Evolutionary conservation across 2,113 vertebrate species (phyloP), one percentile per base, ranked within the genome.

Genomic region (Excalfactoria chinensis): DNA sequence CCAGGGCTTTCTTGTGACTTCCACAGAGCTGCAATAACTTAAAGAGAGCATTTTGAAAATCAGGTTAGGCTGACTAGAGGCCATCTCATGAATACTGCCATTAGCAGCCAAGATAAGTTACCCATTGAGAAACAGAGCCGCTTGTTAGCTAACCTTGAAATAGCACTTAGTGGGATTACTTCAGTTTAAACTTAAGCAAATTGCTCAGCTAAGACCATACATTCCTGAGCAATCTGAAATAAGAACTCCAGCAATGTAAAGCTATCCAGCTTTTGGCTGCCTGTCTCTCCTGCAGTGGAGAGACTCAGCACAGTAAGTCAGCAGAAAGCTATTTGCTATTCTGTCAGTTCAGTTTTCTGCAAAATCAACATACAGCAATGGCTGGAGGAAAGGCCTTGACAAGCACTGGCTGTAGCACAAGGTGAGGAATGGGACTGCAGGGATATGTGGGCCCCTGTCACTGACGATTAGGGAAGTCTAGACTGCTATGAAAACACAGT

Each of bases 1-100:
- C 37, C 20, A 28, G 25, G 43, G 14, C 23, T 37, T 73, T 85
- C 86, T 58, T 89, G 44, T 77, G 32, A 75, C 62, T 86, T 94
- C 20, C 60, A 91, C 82, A 93, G 95, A 92, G 48, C n/a, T 83
- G 70, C 55, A 53, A n/a, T 56, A 55, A 72, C 16, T 53, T 88
- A 55, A 90, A 88, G 28, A 59, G 14, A 58, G 34, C 41, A 14
- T 71, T 91, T 81, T 11, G 40, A 81, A 78, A 82, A 70, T 30
- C 35, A n/a, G 10, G 41, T 68, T 67, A 79, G 46, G 40, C 11
- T 94, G 30, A 8, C 59, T 75, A n/a, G 58, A 86, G 49, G 60
- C 35, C 32, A 8, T 16, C 40, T 1, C 34, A 25, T 40, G 23
- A 82, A n/a, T 58, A 53, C 19, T 10, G 51, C 40, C 10, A 13